Evolutionary conservation across 2,888 invertebrate genomes (phyloP).

Genomic region (Orthonevra nobilis): DNA sequence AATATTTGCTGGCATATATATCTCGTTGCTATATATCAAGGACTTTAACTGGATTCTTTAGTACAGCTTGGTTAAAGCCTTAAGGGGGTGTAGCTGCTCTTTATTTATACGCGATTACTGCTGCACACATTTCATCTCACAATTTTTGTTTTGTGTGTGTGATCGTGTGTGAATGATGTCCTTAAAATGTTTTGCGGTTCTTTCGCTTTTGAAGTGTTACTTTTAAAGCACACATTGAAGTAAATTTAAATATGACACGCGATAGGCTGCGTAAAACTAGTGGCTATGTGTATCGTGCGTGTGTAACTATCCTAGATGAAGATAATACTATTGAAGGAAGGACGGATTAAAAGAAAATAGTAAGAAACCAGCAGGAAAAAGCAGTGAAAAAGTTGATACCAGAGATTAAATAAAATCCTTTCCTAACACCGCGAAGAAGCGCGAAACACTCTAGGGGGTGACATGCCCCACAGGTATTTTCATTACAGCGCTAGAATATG

Average conservation of each 20-base stretch:
- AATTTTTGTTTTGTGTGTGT: constrained; percentile 39
- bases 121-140: constrained; percentile 60
- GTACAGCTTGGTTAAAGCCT: constrained; percentile 34
- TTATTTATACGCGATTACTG: constrained; percentile 69
- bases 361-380: constrained; percentile 32
- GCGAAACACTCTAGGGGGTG: constrained; percentile 21
- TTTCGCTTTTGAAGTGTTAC: constrained; percentile 43
- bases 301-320: constrained; percentile 23
- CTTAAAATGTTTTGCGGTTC: constrained; percentile 51
- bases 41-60: constrained; percentile 27
- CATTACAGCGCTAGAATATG: too few relatives aligned
- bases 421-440: too few relatives aligned
- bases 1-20: constrained; percentile 39
- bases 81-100: constrained; percentile 65
- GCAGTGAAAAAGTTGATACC: constrained; percentile 61
- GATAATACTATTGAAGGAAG: constrained; percentile 45
- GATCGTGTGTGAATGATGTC: constrained; percentile 18
- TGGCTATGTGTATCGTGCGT: constrained; percentile 22
- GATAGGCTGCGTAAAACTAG: constrained; percentile 50
- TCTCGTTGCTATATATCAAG: constrained; percentile 6
- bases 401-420: constrained; percentile 62
- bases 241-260: constrained; percentile 15
- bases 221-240: constrained; percentile 20
- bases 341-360: not conserved
- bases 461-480: too few relatives aligned